phyloP scores from a whole-genome alignment of 2,797 vertebrate genomes.

The Anguilla marmorata region DNA sequence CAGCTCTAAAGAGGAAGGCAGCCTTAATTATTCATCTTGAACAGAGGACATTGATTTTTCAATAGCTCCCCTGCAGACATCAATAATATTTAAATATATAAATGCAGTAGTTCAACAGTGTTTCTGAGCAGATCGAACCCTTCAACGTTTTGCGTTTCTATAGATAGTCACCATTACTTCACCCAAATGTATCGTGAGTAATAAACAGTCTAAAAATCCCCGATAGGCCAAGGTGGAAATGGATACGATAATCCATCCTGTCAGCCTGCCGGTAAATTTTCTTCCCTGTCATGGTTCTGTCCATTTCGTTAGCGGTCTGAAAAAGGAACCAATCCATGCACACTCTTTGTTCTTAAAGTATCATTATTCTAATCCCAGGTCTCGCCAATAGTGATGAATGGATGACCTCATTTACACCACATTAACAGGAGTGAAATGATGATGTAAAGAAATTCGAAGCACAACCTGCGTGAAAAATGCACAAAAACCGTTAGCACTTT shows the following conservation, averaged over 20 bases:
- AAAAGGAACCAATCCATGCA: not conserved
- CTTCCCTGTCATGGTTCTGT: not conserved
- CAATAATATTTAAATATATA: not conserved
- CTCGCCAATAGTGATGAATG: not conserved
- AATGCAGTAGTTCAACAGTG: not conserved
- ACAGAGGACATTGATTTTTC: not conserved
- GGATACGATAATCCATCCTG: not conserved
- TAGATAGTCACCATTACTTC: not conserved
- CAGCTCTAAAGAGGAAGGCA: not conserved
- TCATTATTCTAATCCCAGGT: not conserved
- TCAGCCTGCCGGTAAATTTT: not conserved
- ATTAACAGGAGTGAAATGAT: not conserved
- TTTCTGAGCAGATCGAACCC: not conserved
- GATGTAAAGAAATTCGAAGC: not conserved
- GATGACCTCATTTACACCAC: not conserved
- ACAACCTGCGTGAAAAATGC: not conserved
- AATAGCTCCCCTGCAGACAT: not conserved
- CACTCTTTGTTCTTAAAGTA: not conserved
- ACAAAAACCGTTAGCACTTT: not conserved
- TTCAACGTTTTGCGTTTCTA: not conserved
- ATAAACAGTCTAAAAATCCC: not conserved
- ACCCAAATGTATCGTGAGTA: not conserved
- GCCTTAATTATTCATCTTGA: not conserved
- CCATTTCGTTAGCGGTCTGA: not conserved
- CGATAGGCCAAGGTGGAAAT: not conserved